Evolutionary conservation across 2,888 invertebrate species (phyloP).

Genomic region (Boloria selene): DNA sequence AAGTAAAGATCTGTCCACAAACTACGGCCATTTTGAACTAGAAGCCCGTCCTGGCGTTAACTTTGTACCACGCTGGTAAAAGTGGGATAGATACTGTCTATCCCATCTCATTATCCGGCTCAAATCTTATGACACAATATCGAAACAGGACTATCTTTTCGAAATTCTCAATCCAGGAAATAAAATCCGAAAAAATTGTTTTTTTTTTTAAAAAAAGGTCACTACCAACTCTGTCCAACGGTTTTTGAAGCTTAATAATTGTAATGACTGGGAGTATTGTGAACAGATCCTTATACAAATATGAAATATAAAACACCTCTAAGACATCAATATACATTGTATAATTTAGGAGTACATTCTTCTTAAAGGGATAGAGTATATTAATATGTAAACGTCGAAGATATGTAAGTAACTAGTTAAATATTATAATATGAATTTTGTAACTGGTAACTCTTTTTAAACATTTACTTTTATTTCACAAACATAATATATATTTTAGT

Average conservation of each 20-base stretch:
- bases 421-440: not conserved
- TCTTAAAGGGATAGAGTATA: constrained; percentile 55
- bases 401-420: constrained; percentile 37
- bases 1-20: constrained; percentile 24
- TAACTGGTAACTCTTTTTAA: not conserved
- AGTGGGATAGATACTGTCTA: too few species aligned
- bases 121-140: too few species aligned
- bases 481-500: not conserved
- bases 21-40: not conserved
- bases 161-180: too few species aligned
- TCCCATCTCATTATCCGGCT: too few species aligned
- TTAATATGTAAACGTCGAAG: constrained; percentile 55
- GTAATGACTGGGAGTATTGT: constrained; percentile 31
- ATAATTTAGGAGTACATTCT: constrained; percentile 51
- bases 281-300: constrained; percentile 47
- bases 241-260: too few species aligned
- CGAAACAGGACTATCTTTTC: too few species aligned
- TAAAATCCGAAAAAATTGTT: too few species aligned
- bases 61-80: not conserved
- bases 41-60: not conserved
- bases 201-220: too few species aligned
- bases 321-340: constrained; percentile 51
- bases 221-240: too few species aligned
- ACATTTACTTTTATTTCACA: not conserved
- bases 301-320: constrained; percentile 54